phyloP scores from a whole-genome alignment of 2,113 vertebrate genomes.

The Psilopsiagon aymara region DNA sequence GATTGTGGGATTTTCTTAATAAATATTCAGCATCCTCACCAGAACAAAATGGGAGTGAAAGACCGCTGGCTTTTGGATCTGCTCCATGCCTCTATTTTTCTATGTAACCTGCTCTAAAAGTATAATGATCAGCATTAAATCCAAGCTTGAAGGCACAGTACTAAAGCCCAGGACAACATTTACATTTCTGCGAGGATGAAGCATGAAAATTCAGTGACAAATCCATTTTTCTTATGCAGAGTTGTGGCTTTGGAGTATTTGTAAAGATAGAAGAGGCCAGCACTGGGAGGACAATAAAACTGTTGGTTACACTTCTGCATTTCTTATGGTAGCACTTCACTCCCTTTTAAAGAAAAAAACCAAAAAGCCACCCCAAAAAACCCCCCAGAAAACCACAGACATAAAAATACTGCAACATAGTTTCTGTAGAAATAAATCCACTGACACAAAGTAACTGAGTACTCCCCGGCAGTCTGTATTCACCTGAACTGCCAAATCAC shows the following conservation, averaged over 20 bases:
- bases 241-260: slow-evolving; percentile 44
- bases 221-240: slow-evolving; percentile 75
- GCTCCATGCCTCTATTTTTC: slow-evolving; percentile 65
- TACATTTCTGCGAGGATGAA: slow-evolving; percentile 72
- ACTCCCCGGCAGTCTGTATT: not conserved
- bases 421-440: not conserved
- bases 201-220: slow-evolving; percentile 74
- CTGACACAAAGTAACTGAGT: not conserved
- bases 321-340: not conserved
- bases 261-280: slow-evolving; percentile 46
- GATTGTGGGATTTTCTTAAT: slow-evolving; percentile 56
- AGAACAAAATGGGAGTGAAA: slow-evolving; percentile 55
- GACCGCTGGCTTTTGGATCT: slow-evolving; percentile 48
- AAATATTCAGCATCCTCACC: slow-evolving; percentile 50
- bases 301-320: not conserved
- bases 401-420: not conserved
- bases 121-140: slow-evolving; percentile 74
- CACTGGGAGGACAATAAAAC: not conserved
- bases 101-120: slow-evolving; percentile 67
- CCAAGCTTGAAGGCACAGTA: slow-evolving; percentile 67
- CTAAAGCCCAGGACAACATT: slow-evolving; percentile 75
- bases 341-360: not conserved
- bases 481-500: not conserved
- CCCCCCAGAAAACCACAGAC: not conserved
- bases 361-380: not conserved